These are phyloP conservation scores for Saccostrea echinata DNA, from an alignment of 1,140 invertebrate species.

Conservation along the genomic window DNA sequence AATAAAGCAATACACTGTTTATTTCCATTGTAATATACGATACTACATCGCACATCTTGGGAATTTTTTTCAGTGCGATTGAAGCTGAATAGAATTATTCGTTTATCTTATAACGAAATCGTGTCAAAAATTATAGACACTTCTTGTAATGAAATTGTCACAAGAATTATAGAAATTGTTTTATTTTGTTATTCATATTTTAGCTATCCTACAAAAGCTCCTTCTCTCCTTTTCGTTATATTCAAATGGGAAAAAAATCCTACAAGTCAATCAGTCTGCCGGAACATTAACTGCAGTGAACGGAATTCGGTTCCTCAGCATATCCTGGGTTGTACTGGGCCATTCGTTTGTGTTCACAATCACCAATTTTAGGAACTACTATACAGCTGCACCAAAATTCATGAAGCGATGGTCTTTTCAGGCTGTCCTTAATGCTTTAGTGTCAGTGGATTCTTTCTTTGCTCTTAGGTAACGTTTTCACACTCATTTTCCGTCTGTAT, in stretches of 20 bases:
- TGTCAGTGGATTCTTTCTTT: conserved; percentile 94
- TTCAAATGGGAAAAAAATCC: conserved; percentile 22
- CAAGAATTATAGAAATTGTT: too few species aligned
- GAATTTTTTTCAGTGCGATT: too few species aligned
- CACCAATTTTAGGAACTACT: neutral
- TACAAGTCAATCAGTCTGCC: neutral
- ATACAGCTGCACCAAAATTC: neutral
- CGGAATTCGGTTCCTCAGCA: conserved; percentile 41
- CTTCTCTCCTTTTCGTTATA: conserved; percentile 18
- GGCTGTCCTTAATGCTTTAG: conserved; percentile 86
- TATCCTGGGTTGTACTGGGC: neutral
- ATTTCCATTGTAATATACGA: too few species aligned
- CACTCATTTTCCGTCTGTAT: too few species aligned
- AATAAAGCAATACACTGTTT: too few species aligned
- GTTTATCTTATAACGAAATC: too few species aligned
- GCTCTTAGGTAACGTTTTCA: conserved; percentile 81
- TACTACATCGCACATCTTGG: too few species aligned
- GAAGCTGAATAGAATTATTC: too few species aligned
- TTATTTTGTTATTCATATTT: neutral
- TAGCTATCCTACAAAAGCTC: neutral
- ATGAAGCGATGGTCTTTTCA: conserved; percentile 65
- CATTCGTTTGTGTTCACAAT: neutral
- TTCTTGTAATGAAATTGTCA: too few species aligned
- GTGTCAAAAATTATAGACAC: too few species aligned
- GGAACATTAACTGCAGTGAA: conserved; percentile 37